Evolutionary conservation across 2,113 vertebrate genomes (phyloP).

Genomic region (Tapirus terrestris): DNA sequence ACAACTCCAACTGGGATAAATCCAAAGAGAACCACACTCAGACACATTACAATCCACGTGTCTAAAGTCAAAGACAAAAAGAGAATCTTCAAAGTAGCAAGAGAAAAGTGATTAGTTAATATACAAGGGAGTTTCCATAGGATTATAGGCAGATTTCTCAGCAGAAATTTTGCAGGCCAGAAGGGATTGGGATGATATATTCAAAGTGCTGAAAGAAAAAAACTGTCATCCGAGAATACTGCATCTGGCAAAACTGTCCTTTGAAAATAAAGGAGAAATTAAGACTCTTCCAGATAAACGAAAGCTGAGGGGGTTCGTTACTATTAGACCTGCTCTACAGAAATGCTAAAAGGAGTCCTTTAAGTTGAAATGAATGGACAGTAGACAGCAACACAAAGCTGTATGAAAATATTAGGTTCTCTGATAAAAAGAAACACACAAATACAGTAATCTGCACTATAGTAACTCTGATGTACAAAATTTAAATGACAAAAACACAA

Average conservation of each 20-base stretch:
- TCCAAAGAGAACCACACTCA: neutral
- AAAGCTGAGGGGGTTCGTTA: neutral
- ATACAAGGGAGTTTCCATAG: neutral
- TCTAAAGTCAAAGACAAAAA: slow-evolving; percentile 31
- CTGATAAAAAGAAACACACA: neutral
- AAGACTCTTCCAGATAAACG: slow-evolving; percentile 34
- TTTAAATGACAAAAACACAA: slow-evolving; percentile 19
- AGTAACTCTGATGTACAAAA: neutral
- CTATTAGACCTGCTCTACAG: neutral
- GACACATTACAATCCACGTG: neutral
- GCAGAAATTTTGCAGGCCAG: slow-evolving; percentile 25
- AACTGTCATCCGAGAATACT: neutral
- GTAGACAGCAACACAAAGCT: neutral
- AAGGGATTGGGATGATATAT: neutral
- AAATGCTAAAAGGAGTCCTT: neutral
- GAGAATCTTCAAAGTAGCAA: slow-evolving; percentile 3
- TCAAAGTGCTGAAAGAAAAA: slow-evolving; percentile 26
- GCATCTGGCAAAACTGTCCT: neutral
- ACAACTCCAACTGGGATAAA: neutral
- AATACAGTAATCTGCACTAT: neutral
- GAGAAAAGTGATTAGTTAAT: slow-evolving; percentile 4
- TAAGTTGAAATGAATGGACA: neutral
- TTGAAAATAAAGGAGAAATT: slow-evolving; percentile 19
- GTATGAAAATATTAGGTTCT: neutral
- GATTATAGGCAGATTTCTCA: neutral